phyloP scores from a whole-genome alignment of 2,888 invertebrate species.

The Stegana nigrithorax region DNA sequence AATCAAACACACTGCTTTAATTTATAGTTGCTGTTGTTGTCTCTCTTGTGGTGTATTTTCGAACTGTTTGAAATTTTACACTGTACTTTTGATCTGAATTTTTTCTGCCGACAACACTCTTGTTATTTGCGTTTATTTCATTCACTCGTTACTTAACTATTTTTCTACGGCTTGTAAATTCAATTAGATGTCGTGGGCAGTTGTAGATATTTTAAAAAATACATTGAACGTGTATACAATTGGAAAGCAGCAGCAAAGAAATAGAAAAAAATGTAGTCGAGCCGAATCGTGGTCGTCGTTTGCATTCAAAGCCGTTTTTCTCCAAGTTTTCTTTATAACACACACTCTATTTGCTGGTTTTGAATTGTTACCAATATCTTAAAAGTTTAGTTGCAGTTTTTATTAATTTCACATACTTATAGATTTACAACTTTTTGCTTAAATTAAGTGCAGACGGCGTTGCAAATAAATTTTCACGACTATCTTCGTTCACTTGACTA shows the following conservation, averaged over 20 bases:
- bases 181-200: constrained; percentile 21
- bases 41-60: constrained; percentile 42
- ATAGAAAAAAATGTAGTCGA: constrained; percentile 22
- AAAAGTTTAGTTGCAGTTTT: constrained; percentile 13
- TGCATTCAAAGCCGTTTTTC: constrained; percentile 29
- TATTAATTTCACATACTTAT: constrained; percentile 36
- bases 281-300: constrained; percentile 36
- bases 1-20: constrained; percentile 23
- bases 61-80: constrained; percentile 45
- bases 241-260: constrained; percentile 9
- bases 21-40: constrained; percentile 37
- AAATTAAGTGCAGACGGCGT: constrained; percentile 16
- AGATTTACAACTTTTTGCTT: constrained; percentile 41
- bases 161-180: constrained; percentile 35
- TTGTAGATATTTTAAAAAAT: constrained; percentile 20
- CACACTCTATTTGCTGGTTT: constrained; percentile 21
- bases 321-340: not conserved
- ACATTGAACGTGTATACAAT: constrained; percentile 13
- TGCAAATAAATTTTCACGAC: constrained; percentile 38
- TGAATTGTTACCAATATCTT: not conserved
- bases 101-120: too few species aligned
- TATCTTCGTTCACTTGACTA: constrained; percentile 23
- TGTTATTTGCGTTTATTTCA: constrained; percentile 28
- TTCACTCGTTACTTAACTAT: constrained; percentile 29
- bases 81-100: constrained; percentile 42